phyloP scores from a whole-genome alignment of 2,113 vertebrate species.

The Pelmatolapia mariae region DNA sequence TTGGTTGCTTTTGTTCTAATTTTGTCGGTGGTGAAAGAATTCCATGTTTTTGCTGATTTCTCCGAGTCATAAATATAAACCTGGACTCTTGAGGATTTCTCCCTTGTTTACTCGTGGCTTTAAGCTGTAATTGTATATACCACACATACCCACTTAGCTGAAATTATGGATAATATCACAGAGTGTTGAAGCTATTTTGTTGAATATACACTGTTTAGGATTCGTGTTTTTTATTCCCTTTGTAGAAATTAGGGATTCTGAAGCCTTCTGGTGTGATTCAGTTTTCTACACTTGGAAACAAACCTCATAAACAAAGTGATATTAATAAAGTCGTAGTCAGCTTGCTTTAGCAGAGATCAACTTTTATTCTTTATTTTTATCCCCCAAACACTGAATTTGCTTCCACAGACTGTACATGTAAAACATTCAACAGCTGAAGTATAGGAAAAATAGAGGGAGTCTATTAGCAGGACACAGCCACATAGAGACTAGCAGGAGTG shows the following conservation, averaged over 20 bases:
- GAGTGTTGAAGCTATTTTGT: constrained; percentile 9
- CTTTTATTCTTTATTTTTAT: neutral
- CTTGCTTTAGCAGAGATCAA: neutral
- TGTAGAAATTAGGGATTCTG: neutral
- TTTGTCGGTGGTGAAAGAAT: neutral
- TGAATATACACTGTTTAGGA: neutral
- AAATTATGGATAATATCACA: constrained; percentile 11
- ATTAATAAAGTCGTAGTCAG: neutral
- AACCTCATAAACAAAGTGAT: neutral
- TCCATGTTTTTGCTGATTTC: neutral
- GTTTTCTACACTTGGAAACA: neutral
- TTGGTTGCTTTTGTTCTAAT: constrained; percentile 4
- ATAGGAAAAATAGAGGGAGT: neutral
- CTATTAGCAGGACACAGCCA: neutral
- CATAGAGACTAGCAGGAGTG: neutral
- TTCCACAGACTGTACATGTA: neutral
- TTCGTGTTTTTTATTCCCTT: neutral
- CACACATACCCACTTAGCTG: constrained; percentile 2
- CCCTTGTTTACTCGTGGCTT: neutral
- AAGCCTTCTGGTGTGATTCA: neutral
- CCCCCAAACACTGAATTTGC: neutral
- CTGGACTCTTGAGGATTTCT: neutral
- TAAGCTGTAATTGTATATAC: neutral
- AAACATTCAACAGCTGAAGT: constrained; percentile 1
- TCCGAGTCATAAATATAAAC: neutral